A percentile compares a stretch with the other conserved stretches of the same genome.
phyloP scores from a whole-genome alignment of 2,113 vertebrate genomes.

The Turnix velox region DNA sequence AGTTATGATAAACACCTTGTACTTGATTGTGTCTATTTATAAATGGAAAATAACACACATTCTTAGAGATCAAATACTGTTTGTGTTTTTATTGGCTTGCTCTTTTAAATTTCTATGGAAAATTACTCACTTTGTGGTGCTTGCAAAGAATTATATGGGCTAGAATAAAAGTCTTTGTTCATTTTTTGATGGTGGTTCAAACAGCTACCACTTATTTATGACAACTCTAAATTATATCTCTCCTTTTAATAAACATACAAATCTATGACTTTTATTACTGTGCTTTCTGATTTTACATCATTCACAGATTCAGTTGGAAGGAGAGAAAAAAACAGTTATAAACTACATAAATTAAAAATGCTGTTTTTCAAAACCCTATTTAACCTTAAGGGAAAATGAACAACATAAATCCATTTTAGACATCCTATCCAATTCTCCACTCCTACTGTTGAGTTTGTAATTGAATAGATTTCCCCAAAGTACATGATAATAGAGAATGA shows the following conservation, averaged over 20 bases:
- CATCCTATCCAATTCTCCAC: not conserved
- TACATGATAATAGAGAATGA: not conserved
- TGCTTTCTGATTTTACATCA: not conserved
- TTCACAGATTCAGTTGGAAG: not conserved
- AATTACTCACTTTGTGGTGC: not conserved
- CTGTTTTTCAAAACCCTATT: not conserved
- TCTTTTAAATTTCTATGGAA: not conserved
- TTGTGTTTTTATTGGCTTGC: not conserved
- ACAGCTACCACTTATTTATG: not conserved
- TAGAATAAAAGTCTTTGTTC: not conserved
- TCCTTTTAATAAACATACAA: not conserved
- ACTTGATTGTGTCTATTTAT: not conserved
- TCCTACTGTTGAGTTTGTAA: slow-evolving; percentile 5
- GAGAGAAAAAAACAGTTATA: not conserved
- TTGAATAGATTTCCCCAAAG: slow-evolving; percentile 54
- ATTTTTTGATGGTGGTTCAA: not conserved
- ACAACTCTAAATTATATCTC: not conserved
- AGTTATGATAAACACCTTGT: not conserved
- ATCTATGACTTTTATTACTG: not conserved
- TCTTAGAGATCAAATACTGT: not conserved
- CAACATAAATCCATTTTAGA: slow-evolving; percentile 31
- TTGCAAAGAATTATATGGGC: not conserved
- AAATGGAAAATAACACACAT: not conserved
- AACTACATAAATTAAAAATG: not conserved
- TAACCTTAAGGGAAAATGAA: slow-evolving; percentile 3